phyloP scores from a whole-genome alignment of 30 jellyfish, hydroid and myxozoan genomes.

The Cassiopea andromeda region DNA sequence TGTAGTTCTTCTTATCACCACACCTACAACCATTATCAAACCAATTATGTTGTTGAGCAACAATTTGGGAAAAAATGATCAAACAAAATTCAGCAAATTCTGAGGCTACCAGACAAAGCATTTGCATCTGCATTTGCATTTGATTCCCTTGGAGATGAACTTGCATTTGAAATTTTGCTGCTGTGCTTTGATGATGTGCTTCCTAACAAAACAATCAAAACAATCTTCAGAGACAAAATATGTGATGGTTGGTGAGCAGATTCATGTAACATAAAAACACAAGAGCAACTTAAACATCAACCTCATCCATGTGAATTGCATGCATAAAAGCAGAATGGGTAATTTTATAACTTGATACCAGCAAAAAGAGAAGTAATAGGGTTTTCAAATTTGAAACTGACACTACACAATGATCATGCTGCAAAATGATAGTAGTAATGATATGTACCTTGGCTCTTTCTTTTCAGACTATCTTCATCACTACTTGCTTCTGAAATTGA shows the following conservation, averaged over 20 bases:
- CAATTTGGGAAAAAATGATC: background rate
- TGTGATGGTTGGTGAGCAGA: no score
- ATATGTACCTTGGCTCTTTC: constrained; percentile 66
- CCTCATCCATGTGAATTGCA: no score
- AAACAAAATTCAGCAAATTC: background rate
- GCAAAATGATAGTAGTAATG: background rate
- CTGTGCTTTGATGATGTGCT: constrained; percentile 71
- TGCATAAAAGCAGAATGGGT: background rate
- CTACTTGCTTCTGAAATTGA: constrained; percentile 29
- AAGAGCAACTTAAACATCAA: no score
- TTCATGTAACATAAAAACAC: no score
- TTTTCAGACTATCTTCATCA: constrained; percentile 56
- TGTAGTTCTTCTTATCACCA: no score
- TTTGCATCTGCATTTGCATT: constrained; percentile 43
- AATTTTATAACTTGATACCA: no score
- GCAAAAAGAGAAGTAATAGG: no score
- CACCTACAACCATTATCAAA: no score
- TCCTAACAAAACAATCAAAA: background rate
- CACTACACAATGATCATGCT: background rate
- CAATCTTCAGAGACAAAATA: no score
- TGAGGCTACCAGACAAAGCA: constrained; percentile 27
- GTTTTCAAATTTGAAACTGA: background rate
- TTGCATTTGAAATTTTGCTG: constrained; percentile 46
- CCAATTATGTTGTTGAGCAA: background rate
- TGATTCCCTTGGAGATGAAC: constrained; percentile 75